These are phyloP conservation scores for Bothrops jararaca DNA, from an alignment of 2,113 vertebrate species.

Conservation along the genomic window DNA sequence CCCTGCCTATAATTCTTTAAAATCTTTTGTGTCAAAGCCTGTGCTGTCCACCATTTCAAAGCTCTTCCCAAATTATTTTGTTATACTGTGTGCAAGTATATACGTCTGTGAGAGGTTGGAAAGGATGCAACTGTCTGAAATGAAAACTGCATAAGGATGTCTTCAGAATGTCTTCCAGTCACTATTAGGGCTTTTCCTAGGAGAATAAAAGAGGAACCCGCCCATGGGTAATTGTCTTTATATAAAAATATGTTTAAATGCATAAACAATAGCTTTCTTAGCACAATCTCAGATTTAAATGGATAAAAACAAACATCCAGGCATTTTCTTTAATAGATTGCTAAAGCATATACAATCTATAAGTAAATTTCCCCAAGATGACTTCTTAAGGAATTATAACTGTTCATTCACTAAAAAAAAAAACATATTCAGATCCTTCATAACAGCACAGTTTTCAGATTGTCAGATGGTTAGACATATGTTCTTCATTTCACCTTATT, in stretches of 20 bases:
- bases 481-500: neutral
- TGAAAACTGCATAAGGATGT: neutral
- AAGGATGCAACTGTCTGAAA: neutral
- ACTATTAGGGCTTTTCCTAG: neutral
- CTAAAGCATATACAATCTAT: neutral
- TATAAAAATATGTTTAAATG: neutral
- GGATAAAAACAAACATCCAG: neutral
- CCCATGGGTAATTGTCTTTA: neutral
- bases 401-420: neutral
- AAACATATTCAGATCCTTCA: neutral
- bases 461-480: neutral
- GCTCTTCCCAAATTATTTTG: neutral
- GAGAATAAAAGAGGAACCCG: neutral
- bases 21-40: neutral
- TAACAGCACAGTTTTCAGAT: neutral
- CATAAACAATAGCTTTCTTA: neutral
- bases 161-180: neutral
- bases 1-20: neutral
- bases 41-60: neutral
- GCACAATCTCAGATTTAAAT: neutral
- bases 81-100: neutral
- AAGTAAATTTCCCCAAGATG: neutral
- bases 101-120: neutral
- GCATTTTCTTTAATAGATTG: neutral
- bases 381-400: neutral